Evolutionary conservation across 92 coral and sea anemone species (phyloP), one percentile per base, ranked within the genome.

Genomic region (Isaurus tuberculatus): DNA sequence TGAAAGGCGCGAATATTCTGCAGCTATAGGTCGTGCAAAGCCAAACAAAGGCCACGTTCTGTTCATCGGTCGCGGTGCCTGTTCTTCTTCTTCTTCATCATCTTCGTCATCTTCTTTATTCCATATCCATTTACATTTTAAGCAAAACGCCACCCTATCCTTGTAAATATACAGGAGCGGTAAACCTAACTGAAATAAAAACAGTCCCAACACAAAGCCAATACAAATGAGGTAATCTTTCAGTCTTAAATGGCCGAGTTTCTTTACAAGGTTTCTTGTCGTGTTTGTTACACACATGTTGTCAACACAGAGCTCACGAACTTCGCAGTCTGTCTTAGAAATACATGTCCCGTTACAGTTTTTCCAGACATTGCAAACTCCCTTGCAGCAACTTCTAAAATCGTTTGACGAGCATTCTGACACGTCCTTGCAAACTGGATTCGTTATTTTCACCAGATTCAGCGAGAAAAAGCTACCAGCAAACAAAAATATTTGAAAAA

Each of bases 201-300:
- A 77, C 51, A 77, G 23, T 7, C 82, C 68, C 32, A 77, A 5
- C 70, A 77, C 82, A 22, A 77, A 77, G 82, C 82, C 82, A 58
- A 77, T 77, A 60, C 82, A 77, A n/a, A 77, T 58, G 48, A 77
- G 70, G 82, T 77, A 77, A 53, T 77, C 82, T 30, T 60, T 77
- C 82, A 77, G 26, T 11, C 23, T 77, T 32, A 77, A 55, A 40
- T 34, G 82, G 20, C 68, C 60, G 19, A 32, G 14, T 60, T 55
- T 55, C 44, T 34, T 36, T 34, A 67, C 43, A 4, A 65, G 5
- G 23, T 77, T 77, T 58, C 36, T 37, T 26, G 82, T 40, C 13
- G 70, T 60, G 34, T 75, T 36, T 60, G 53, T 5, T 6, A 34
- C 23, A 60, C 82, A 77, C 55, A 58, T n/a, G 32, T 58, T 60